Evolutionary conservation across 2,113 vertebrate genomes (phyloP).

Genomic region (Chunga burmeisteri): DNA sequence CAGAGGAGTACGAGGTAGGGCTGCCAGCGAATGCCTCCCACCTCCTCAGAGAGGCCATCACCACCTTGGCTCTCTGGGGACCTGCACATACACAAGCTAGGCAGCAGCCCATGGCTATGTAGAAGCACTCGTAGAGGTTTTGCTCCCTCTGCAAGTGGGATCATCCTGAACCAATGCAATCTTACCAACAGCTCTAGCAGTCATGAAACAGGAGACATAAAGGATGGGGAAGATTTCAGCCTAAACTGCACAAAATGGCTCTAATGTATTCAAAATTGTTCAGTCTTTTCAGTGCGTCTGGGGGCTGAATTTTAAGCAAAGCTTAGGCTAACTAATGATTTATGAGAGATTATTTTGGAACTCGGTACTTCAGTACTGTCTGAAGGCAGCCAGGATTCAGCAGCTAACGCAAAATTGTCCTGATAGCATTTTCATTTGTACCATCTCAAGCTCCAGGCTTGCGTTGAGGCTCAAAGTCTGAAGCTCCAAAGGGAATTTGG

Average conservation of each 20-base stretch:
- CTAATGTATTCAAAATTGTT: background rate
- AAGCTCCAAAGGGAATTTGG: background rate
- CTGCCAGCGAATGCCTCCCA: background rate
- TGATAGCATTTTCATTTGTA: background rate
- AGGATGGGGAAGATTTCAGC: background rate
- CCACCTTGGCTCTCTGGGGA: background rate
- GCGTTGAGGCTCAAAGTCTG: background rate
- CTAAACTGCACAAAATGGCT: background rate
- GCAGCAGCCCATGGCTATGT: background rate
- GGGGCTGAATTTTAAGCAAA: background rate
- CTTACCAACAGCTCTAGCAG: background rate
- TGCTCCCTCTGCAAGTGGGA: background rate
- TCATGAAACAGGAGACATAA: fast-evolving
- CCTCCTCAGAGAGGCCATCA: background rate
- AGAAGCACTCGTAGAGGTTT: background rate
- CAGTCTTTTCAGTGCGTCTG: background rate
- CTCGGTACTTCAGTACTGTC: background rate
- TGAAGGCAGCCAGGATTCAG: background rate
- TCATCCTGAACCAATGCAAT: background rate
- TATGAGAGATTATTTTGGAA: background rate
- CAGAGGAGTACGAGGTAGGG: background rate
- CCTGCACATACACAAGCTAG: background rate
- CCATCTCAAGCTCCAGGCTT: background rate
- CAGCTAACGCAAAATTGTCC: background rate
- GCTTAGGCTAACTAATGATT: background rate